A percentile compares a stretch with the other conserved stretches of the same genome.
Conservation (phyloP, 2,113 vertebrate species). For the Patagioenas fasciata region DNA sequence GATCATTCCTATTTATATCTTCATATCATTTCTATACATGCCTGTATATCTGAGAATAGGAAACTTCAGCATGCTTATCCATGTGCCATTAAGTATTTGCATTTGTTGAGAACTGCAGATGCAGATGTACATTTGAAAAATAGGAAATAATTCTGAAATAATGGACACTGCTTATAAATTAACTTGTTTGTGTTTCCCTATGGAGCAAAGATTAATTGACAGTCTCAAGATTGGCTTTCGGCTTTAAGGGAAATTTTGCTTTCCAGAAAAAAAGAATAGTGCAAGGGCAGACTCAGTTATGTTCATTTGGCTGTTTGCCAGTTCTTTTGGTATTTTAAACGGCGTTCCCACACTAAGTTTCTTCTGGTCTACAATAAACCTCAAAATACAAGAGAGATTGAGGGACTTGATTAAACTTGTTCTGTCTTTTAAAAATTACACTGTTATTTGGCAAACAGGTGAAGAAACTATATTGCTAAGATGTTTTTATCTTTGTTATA, state of each 20-base stretch:
- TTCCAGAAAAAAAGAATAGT: neutral
- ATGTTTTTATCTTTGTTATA: neutral
- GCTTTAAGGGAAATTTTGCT: neutral
- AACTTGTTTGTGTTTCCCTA: neutral
- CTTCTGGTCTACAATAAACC: neutral
- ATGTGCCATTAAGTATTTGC: neutral
- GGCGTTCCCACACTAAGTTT: neutral
- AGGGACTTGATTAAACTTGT: neutral
- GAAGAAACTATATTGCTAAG: neutral
- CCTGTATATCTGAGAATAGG: neutral
- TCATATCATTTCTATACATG: neutral
- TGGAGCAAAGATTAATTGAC: neutral
- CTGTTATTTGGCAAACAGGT: neutral
- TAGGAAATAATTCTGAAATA: neutral
- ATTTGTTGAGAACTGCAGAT: neutral
- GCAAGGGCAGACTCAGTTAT: neutral
- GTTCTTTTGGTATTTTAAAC: neutral
- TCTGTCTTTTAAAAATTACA: neutral
- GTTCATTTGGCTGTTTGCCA: neutral
- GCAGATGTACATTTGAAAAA: neutral
- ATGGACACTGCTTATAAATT: neutral
- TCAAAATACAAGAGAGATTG: neutral
- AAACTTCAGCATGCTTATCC: neutral
- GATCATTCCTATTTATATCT: neutral
- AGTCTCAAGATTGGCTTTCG: neutral